Percentiles rank a stretch among this genome's conserved stretches.
These are phyloP conservation scores for Sphaeridia pumilis DNA, from an alignment of 2,888 invertebrate genomes.

Conservation along the genomic window DNA sequence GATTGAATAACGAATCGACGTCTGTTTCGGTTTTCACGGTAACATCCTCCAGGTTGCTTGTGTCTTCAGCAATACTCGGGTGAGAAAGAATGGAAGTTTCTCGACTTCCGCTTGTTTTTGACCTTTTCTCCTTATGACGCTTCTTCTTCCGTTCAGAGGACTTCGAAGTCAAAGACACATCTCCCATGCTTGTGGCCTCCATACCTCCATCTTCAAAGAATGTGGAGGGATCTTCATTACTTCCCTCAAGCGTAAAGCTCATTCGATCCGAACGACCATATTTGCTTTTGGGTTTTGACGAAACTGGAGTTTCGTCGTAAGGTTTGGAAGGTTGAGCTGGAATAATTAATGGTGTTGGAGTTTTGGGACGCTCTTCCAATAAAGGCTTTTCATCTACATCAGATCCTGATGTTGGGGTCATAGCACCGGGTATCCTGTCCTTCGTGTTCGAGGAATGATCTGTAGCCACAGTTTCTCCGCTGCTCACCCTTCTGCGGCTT, in stretches of 20 bases:
- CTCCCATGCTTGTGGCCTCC: constrained; percentile 10
- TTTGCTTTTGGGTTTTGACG: constrained; percentile 12
- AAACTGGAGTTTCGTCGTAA: constrained; percentile 19
- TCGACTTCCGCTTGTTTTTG: constrained; percentile 53
- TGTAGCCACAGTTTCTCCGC: constrained; percentile 17
- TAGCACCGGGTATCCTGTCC: constrained; percentile 29
- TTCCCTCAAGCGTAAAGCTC: constrained; percentile 1
- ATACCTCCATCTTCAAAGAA: constrained; percentile 15
- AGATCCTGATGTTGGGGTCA: constrained; percentile 29
- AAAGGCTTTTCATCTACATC: constrained; percentile 20
- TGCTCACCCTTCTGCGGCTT: constrained; percentile 20
- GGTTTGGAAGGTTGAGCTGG: background rate
- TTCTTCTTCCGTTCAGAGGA: constrained; percentile 62
- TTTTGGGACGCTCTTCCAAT: constrained; percentile 26
- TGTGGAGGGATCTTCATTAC: constrained; percentile 7
- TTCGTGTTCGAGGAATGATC: constrained; percentile 29
- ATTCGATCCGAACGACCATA: constrained; percentile 14
- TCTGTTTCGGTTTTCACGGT: constrained; percentile 25
- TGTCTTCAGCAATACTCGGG: constrained; percentile 1
- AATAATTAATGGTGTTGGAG: constrained; percentile 21
- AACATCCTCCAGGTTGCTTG: constrained; percentile 13
- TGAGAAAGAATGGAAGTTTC: constrained; percentile 39
- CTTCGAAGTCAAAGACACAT: constrained; percentile 16
- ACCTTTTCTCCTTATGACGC: constrained; percentile 62
- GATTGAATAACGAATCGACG: constrained; percentile 32